Base-by-base conservation (phyloP, 53 echinoderm and acorn worm species). In the Actinopyga echinites region DNA sequence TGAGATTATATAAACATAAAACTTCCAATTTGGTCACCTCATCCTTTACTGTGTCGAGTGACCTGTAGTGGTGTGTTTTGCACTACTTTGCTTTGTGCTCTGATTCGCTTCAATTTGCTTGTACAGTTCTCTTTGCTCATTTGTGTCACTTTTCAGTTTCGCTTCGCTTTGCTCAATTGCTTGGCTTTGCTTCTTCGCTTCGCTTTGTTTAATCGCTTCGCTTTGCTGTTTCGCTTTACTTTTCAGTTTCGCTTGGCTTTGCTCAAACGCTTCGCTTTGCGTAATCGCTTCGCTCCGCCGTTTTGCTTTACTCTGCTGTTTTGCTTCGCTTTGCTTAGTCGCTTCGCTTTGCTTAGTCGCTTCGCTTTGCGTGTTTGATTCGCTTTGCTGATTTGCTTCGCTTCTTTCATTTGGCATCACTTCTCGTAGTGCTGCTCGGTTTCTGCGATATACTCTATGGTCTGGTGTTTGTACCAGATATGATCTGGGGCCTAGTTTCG, bases 401-500 rank as follows among this genome's bases (percentile, higher is more conserved):
- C 38, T 69, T 69, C 35, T 30, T 69, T 69, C 69, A 69, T 69
- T 29, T 37, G 36, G 34, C 69, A 7, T 69, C 0, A 11, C 69
- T 86, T 65, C 26, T 42, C 80, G 62, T 64, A 83, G 34, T 42
- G 82, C 61, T 62, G 49, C 82, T 36, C 86, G 54, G 68, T 87
- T 86, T 12, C 87, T 67, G 30, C 52, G 32, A 53, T 43, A 78
- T 33, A 40, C 42, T 58, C 69, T 30, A 15, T 80, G 82, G 22
- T 64, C 67, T 19, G 58, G 45, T 21, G 64, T 86, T 58, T 75
- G 57, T 21, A 86, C 78, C 10, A 86, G 26, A 26, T 82, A 86
- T 53, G 90, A 86, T 21, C 86, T 80, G 82, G 87, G 74, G 23
- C 74, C 83, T 5, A 81, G 74, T 56, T 83, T 87, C 13, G 71